phyloP scores from a whole-genome alignment of 2,888 invertebrate species.

The Latheticus oryzae region DNA sequence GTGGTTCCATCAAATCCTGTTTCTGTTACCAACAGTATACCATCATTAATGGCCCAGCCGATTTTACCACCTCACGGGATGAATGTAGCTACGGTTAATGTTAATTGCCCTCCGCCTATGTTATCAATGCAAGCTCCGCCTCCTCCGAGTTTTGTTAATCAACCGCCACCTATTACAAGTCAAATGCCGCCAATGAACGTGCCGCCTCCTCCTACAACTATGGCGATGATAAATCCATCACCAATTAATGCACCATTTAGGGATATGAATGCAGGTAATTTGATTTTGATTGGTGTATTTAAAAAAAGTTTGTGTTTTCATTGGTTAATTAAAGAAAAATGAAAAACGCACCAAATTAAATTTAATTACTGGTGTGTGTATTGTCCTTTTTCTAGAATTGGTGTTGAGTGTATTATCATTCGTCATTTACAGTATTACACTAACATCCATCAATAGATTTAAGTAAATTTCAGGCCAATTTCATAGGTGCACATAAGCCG shows the following conservation, averaged over 20 bases:
- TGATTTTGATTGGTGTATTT: constrained; percentile 33
- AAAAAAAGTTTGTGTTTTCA: too few species aligned
- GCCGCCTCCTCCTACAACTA: constrained; percentile 64
- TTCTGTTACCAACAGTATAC: constrained; percentile 56
- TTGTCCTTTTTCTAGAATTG: too few species aligned
- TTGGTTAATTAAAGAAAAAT: too few species aligned
- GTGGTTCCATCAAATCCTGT: constrained; percentile 50
- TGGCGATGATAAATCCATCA: constrained; percentile 45
- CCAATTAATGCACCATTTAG: constrained; percentile 48
- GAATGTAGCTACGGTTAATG: constrained; percentile 52
- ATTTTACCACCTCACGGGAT: constrained; percentile 62
- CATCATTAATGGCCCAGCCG: constrained; percentile 64
- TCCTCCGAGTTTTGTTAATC: constrained; percentile 59
- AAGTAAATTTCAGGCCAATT: constrained; percentile 42
- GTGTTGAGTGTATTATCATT: not conserved
- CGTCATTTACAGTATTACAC: constrained; percentile 6
- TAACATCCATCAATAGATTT: constrained; percentile 21
- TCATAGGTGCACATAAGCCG: constrained; percentile 39
- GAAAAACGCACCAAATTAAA: too few species aligned
- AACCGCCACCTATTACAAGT: constrained; percentile 58
- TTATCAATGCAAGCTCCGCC: constrained; percentile 48
- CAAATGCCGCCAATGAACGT: constrained; percentile 64
- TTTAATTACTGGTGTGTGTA: too few species aligned
- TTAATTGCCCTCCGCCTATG: constrained; percentile 58
- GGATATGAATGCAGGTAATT: constrained; percentile 62